phyloP scores from a whole-genome alignment of 2,797 vertebrate genomes.

The Leuciscus waleckii region DNA sequence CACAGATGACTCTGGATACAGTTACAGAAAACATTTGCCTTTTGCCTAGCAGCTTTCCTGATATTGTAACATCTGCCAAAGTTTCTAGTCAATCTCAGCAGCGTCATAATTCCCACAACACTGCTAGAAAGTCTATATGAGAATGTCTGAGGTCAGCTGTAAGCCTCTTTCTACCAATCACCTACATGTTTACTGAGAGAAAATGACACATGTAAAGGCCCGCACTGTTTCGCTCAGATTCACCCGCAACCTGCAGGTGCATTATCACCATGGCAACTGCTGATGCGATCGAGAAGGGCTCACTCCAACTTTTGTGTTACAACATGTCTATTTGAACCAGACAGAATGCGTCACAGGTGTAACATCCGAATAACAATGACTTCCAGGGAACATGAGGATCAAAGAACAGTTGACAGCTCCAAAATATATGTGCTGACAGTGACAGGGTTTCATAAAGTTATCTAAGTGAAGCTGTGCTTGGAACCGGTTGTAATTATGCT shows the following conservation, averaged over 20 bases:
- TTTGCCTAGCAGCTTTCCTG: neutral
- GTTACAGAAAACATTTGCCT: neutral
- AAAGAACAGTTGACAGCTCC: conserved; percentile 16
- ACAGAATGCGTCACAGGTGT: conserved; percentile 36
- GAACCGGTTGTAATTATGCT: neutral
- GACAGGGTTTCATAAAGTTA: conserved; percentile 17
- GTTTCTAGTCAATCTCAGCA: conserved; percentile 1
- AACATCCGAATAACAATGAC: conserved; percentile 35
- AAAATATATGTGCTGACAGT: neutral
- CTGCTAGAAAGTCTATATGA: neutral
- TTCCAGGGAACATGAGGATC: conserved; percentile 32
- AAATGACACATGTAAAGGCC: conserved; percentile 19
- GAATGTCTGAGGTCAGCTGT: conserved; percentile 20
- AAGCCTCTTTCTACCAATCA: conserved; percentile 29
- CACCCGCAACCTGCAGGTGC: conserved; percentile 24
- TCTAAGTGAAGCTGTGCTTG: neutral
- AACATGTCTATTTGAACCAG: conserved; percentile 36
- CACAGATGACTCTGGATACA: neutral
- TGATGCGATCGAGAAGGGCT: conserved; percentile 28
- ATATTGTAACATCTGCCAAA: conserved; percentile 28
- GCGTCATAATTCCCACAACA: conserved; percentile 2
- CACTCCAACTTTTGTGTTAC: conserved; percentile 43
- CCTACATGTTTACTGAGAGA: conserved; percentile 19
- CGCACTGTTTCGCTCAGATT: conserved; percentile 1
- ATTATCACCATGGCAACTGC: conserved; percentile 42